A percentile compares a stretch with the other conserved stretches of the same genome.
These are phyloP conservation scores for Gobio gobio DNA, from an alignment of 2,113 vertebrate species.

Conservation along the genomic window DNA sequence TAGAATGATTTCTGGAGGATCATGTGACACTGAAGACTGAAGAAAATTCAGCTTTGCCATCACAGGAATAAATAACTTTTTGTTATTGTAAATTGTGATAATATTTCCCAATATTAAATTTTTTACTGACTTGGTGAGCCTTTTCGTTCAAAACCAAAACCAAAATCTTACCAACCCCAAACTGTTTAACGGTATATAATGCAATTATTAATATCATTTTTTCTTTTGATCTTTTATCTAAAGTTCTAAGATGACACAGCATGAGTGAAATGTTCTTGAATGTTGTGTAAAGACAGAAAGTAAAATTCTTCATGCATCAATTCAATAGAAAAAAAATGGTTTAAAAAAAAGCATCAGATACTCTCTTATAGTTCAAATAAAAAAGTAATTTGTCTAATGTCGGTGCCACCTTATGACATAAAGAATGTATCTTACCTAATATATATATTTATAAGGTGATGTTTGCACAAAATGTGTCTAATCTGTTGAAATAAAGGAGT, in stretches of 20 bases:
- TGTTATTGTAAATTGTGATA: neutral
- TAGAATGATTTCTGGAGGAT: conserved; percentile 1
- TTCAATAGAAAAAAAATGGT: conserved; percentile 1
- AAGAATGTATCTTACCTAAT: conserved; percentile 39
- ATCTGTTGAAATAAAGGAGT: conserved; percentile 23
- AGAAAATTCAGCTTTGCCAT: neutral
- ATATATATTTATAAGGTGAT: conserved; percentile 36
- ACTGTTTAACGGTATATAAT: neutral
- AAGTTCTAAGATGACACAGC: neutral
- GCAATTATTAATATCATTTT: neutral
- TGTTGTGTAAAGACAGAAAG: neutral
- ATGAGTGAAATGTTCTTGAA: conserved; percentile 24
- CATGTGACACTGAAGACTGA: neutral
- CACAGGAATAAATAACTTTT: neutral
- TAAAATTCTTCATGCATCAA: neutral
- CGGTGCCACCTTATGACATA: conserved; percentile 23
- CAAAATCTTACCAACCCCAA: neutral
- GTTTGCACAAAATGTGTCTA: conserved; percentile 20
- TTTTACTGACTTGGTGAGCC: neutral
- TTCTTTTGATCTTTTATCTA: neutral
- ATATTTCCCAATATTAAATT: neutral
- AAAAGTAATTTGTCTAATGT: neutral
- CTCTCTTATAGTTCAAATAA: conserved; percentile 17
- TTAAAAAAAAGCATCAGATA: conserved; percentile 1
- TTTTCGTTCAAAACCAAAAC: neutral